Evolutionary conservation across 2,797 vertebrate genomes (phyloP).

Genomic region (Lophotriccus pileatus): DNA sequence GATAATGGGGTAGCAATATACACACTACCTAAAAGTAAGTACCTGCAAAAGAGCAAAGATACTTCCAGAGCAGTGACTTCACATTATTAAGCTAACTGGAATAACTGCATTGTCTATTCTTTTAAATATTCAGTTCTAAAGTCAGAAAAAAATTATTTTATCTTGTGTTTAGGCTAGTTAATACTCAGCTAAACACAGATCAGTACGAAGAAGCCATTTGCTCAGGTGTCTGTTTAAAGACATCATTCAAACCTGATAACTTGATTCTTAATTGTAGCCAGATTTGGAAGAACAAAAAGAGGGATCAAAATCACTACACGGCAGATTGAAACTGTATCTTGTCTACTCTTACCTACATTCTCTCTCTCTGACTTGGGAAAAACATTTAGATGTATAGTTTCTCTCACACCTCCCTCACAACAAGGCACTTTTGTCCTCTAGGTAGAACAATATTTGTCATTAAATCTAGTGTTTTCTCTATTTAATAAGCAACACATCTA

Average conservation of each 20-base stretch:
- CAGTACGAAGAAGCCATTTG: background rate
- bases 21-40: background rate
- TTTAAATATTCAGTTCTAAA: background rate
- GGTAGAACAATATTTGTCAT: background rate
- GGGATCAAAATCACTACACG: background rate
- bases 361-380: background rate
- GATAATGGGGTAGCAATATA: background rate
- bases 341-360: background rate
- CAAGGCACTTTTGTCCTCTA: background rate
- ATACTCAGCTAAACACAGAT: background rate
- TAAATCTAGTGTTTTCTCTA: background rate
- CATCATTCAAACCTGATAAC: background rate
- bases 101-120: background rate
- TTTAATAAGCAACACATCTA: background rate
- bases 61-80: background rate
- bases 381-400: background rate
- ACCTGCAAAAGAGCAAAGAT: background rate
- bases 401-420: background rate
- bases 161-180: background rate
- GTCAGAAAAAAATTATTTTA: background rate
- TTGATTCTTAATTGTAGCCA: background rate
- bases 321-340: background rate
- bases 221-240: background rate
- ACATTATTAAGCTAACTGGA: background rate
- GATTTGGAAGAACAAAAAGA: background rate